These are phyloP conservation scores for Philereme vetulata DNA, from an alignment of 2,888 invertebrate genomes.

Conservation along the genomic window DNA sequence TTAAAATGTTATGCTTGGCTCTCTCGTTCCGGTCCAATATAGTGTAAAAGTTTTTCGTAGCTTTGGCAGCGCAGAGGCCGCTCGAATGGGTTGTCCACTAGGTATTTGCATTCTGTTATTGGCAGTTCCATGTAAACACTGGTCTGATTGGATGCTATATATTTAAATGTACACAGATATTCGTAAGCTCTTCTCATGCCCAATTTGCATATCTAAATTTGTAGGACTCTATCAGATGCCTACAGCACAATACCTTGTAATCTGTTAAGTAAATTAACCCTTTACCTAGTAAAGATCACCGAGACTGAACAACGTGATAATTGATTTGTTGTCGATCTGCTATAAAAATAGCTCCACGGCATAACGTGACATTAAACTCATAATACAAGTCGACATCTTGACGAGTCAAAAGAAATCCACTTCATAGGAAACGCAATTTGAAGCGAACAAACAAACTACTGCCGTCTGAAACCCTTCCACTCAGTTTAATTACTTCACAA, in stretches of 20 bases:
- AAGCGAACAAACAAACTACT: conserved; percentile 82
- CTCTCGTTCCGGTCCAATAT: conserved; percentile 35
- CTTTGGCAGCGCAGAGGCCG: conserved; percentile 35
- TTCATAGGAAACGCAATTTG: conserved; percentile 81
- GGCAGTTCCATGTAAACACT: conserved; percentile 72
- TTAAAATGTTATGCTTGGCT: conserved; percentile 9
- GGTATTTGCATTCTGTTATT: conserved; percentile 80
- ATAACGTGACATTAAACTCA: conserved; percentile 24
- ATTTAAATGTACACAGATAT: conserved; percentile 43
- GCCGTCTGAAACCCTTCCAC: conserved; percentile 80
- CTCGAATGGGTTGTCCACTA: conserved; percentile 57
- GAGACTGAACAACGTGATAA: too few relatives aligned
- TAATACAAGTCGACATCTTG: conserved; percentile 49
- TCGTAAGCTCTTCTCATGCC: conserved; percentile 33
- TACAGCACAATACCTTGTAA: too few relatives aligned
- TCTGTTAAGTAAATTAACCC: too few relatives aligned
- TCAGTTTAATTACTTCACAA: conserved; percentile 84
- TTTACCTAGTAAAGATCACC: too few relatives aligned
- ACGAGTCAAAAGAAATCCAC: conserved; percentile 69
- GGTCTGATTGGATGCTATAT: conserved; percentile 70
- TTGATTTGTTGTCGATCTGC: not conserved
- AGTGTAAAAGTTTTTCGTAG: conserved; percentile 43
- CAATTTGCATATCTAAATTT: conserved; percentile 34
- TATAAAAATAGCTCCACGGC: not conserved
- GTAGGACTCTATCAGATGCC: conserved; percentile 11